Evolutionary conservation across 2,113 vertebrate genomes (phyloP), one percentile per base, ranked within the genome.

Genomic region (Petroica traversi): DNA sequence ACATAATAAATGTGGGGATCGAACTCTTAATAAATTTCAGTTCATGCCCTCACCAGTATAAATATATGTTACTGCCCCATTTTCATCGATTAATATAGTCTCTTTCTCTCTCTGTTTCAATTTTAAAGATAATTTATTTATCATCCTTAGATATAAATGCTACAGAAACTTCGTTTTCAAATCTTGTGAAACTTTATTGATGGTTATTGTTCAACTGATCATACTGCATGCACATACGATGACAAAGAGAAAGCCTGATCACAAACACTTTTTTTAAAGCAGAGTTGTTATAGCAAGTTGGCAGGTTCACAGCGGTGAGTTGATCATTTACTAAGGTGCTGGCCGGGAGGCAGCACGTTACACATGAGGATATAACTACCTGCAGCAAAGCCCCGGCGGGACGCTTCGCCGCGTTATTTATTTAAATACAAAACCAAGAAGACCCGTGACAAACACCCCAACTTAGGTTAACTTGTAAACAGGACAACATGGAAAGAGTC

Each of bases 121-220:
- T 95, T 93, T 95, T 61, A 85, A 89, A 97, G 95, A 94, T 90
- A 85, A 86, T 93, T 94, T 93, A 41, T 82, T 86, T 88, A 69
- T 88, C 95, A 94, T 97, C 91, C 97, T 98, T 96, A 97, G 94
- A 97, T 95, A 98, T 78, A 97, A 96, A 98, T 83, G 96, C 96
- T 97, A 98, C 98, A 94, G 97, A 98, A 98, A 98, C 98, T 97
- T 96, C 11, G 94, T 97, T 98, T 98, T 98, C 97, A 98, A 98
- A 98, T 99, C 96, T 99, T 98, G 98, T 99, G 98, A 99, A 98
- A 99, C 98, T 99, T 99, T 99, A 99, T 99, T 99, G 98, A 99
- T 99, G 99, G 98, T 99, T 99, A 98, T 98, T 98, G 98, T 98
- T 99, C 98, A 98, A 99, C 98, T 98, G 98, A 98, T 99, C 98